phyloP scores from a whole-genome alignment of 1,140 invertebrate genomes.

The Drosophila kurseongensis region DNA sequence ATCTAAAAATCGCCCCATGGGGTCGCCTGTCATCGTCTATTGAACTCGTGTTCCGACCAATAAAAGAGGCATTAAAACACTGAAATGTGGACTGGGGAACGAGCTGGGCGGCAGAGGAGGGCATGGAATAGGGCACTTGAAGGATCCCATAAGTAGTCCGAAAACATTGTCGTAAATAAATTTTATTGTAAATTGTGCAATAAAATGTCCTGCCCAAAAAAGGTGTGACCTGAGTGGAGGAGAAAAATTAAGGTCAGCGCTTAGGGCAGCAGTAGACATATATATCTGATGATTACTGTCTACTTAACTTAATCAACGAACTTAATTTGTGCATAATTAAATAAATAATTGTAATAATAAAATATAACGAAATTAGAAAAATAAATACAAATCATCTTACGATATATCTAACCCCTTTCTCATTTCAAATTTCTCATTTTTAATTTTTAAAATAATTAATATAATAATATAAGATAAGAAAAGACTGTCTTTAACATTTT shows the following conservation, averaged over 20 bases:
- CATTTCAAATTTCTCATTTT: no score
- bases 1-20: constrained; percentile 20
- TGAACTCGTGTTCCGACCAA: constrained; percentile 76
- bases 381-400: no score
- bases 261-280: no score
- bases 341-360: no score
- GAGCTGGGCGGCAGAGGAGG: constrained; percentile 13
- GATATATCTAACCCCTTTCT: no score
- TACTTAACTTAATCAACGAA: no score
- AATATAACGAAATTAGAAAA: no score
- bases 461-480: no score
- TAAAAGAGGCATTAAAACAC: constrained; percentile 79
- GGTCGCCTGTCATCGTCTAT: constrained; percentile 59
- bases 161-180: constrained; percentile 80
- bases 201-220: constrained; percentile 36
- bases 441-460: no score
- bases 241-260: constrained; percentile 40
- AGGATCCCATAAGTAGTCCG: constrained; percentile 58
- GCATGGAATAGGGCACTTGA: constrained; percentile 41
- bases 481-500: no score
- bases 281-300: no score
- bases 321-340: no score
- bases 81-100: constrained; percentile 30
- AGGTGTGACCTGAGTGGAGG: constrained; percentile 46
- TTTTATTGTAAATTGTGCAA: constrained; percentile 77